phyloP scores from a whole-genome alignment of 2,113 vertebrate genomes.

The Eulemur rufifrons region DNA sequence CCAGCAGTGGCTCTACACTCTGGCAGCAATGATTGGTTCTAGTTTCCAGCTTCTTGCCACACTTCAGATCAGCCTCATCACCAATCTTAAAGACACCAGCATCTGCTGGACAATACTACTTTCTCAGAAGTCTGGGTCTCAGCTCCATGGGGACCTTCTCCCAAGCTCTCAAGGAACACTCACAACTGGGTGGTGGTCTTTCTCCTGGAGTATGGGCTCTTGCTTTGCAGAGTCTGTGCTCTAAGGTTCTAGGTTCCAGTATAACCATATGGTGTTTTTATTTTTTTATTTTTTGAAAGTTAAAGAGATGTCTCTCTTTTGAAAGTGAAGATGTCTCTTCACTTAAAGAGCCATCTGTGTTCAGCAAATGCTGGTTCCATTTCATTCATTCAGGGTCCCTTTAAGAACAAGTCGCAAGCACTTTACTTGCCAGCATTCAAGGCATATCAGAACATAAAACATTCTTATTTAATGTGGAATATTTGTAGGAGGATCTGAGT shows the following conservation, averaged over 20 bases:
- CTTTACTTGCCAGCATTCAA: neutral
- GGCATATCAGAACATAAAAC: neutral
- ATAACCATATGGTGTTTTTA: neutral
- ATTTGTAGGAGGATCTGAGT: neutral
- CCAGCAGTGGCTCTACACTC: neutral
- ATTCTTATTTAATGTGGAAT: neutral
- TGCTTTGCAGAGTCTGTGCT: neutral
- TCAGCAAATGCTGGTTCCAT: neutral
- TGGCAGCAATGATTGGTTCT: rapidly evolving
- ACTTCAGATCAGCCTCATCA: neutral
- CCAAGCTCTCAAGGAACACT: rapidly evolving
- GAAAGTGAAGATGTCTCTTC: neutral
- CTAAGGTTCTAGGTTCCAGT: too few relatives aligned
- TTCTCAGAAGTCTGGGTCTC: neutral
- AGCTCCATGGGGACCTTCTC: rapidly evolving
- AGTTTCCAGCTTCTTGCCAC: neutral
- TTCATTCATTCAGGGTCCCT: neutral
- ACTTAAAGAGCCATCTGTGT: rapidly evolving
- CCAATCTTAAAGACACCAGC: neutral
- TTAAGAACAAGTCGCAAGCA: neutral
- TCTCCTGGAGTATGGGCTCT: neutral
- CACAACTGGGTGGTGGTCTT: neutral
- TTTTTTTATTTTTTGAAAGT: neutral
- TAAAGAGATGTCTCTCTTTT: neutral
- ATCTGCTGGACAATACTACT: too few relatives aligned